Percentiles rank a stretch among this genome's conserved stretches.
Evolutionary conservation across 2,113 vertebrate species (phyloP).

Genomic region (Cheirogaleus medius): DNA sequence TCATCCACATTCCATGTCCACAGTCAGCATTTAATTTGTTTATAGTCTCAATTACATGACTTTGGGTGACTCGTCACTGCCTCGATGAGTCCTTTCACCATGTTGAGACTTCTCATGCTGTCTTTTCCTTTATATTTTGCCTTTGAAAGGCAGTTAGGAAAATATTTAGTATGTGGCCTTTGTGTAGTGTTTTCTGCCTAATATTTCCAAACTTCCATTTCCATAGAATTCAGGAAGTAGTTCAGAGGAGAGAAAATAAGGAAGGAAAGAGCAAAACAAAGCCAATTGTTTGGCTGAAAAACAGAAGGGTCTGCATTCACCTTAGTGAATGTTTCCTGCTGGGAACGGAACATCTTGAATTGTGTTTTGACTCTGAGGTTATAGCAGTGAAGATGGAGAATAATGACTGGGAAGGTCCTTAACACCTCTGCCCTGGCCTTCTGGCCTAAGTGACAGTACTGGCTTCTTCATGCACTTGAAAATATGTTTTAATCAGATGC

Average conservation of each 20-base stretch:
- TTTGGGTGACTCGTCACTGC: background rate
- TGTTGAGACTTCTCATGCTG: background rate
- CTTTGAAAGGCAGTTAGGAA: background rate
- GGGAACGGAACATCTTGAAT: background rate
- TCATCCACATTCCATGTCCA: background rate
- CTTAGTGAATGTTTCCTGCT: background rate
- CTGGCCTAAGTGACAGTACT: background rate
- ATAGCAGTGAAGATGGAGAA: background rate
- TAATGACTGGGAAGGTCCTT: background rate
- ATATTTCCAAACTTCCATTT: background rate
- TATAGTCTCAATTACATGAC: background rate
- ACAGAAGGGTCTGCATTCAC: background rate
- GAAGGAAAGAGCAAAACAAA: background rate
- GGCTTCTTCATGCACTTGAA: background rate
- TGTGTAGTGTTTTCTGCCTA: background rate
- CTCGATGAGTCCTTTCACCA: background rate
- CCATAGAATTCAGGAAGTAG: background rate
- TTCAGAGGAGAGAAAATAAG: background rate
- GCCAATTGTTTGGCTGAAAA: background rate
- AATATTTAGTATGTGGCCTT: background rate
- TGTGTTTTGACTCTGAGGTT: background rate
- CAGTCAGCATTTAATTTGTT: background rate
- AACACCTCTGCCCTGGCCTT: background rate
- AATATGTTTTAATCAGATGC: background rate
- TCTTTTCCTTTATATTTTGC: background rate